A percentile compares a stretch with the other conserved stretches of the same genome.
Evolutionary conservation across 2,113 vertebrate genomes (phyloP).

Genomic region (Hypomesus transpacificus): DNA sequence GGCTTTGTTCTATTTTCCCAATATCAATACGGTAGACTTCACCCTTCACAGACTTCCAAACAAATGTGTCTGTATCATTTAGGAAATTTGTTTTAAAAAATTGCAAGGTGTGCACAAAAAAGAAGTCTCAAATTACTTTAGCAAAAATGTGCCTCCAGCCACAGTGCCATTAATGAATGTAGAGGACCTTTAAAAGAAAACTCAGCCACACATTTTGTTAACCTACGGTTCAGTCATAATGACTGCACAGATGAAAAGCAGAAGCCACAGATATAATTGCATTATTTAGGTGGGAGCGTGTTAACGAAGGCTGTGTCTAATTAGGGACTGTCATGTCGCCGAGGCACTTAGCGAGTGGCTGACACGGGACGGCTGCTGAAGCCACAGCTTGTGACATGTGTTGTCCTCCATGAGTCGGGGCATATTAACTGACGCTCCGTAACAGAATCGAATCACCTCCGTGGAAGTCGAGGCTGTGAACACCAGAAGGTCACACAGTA

Average conservation of each 20-base stretch:
- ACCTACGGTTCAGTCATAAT: conserved; percentile 66
- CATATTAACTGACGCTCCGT: conserved; percentile 46
- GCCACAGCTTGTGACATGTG: conserved; percentile 54
- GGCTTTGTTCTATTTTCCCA: conserved; percentile 3
- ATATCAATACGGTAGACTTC: neutral
- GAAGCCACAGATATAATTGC: conserved; percentile 60
- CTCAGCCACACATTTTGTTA: conserved; percentile 60
- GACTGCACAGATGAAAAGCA: conserved; percentile 50
- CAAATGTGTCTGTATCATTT: too few species aligned
- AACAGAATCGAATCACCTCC: conserved; percentile 44
- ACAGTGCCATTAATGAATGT: conserved; percentile 48
- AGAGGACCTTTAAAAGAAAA: conserved; percentile 51
- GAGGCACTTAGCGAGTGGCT: conserved; percentile 45
- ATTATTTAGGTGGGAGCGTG: conserved; percentile 51
- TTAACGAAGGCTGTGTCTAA: conserved; percentile 56
- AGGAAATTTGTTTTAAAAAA: conserved; percentile 21
- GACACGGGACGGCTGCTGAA: conserved; percentile 63
- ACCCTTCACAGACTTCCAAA: too few species aligned
- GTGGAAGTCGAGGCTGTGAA: neutral
- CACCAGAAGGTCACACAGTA: neutral
- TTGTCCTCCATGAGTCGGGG: conserved; percentile 46
- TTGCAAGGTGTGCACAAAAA: conserved; percentile 42
- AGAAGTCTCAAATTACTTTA: conserved; percentile 28
- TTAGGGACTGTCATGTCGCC: conserved; percentile 62
- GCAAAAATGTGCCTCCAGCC: conserved; percentile 36